Conservation (phyloP, 2,113 vertebrate genomes). For the Holacanthus passer region DNA sequence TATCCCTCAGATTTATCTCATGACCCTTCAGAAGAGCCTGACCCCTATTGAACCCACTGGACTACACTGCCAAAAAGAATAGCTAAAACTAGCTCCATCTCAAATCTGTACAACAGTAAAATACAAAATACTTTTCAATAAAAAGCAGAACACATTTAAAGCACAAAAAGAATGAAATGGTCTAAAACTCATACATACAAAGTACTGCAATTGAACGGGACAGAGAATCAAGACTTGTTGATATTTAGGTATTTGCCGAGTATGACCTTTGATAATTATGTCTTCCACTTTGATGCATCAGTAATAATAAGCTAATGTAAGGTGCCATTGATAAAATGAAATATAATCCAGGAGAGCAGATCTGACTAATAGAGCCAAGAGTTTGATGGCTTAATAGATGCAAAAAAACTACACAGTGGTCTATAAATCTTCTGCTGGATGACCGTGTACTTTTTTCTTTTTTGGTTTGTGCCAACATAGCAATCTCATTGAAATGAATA, state of each 20-base stretch:
- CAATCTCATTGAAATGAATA: slow-evolving; percentile 16
- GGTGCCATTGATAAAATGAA: neutral
- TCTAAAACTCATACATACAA: no score
- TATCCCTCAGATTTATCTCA: neutral
- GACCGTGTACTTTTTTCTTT: neutral
- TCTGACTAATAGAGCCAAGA: neutral
- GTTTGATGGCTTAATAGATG: neutral
- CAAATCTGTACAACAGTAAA: neutral
- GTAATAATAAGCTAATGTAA: neutral
- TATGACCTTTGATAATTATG: no score
- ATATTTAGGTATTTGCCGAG: no score
- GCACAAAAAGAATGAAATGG: no score
- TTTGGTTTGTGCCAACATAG: neutral
- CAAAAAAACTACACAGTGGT: neutral
- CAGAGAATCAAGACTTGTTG: no score
- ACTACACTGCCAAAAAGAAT: neutral
- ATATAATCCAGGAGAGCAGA: neutral
- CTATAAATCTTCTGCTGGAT: neutral
- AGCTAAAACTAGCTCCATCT: neutral
- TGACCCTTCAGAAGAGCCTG: neutral
- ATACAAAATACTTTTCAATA: no score
- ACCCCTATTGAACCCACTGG: neutral
- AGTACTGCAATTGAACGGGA: no score
- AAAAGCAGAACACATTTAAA: no score
- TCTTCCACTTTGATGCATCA: neutral